Percentiles rank a stretch among this genome's conserved stretches.
phyloP scores from a whole-genome alignment of 1,140 invertebrate genomes.

The Nephila pilipes region DNA sequence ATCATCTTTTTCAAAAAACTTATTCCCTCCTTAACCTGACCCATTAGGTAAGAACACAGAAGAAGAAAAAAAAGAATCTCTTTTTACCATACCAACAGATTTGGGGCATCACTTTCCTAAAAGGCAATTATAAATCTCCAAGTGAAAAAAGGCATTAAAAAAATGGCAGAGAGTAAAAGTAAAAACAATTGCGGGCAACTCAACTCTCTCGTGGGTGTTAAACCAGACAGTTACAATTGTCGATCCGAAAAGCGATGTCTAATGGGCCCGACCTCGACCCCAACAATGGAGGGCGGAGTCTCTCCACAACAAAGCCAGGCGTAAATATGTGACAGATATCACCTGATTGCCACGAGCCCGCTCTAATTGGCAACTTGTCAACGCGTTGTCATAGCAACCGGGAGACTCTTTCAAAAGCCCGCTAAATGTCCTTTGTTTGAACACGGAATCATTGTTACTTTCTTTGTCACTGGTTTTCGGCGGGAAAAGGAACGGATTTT shows the following conservation, averaged over 20 bases:
- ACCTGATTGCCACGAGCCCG: conserved; percentile 50
- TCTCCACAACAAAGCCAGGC: conserved; percentile 44
- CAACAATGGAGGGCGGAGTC: conserved; percentile 59
- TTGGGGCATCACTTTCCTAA: conserved; percentile 53
- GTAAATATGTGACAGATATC: conserved; percentile 68
- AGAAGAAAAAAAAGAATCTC: not conserved
- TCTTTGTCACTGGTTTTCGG: conserved; percentile 14
- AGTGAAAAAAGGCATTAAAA: not conserved
- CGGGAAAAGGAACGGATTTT: not conserved
- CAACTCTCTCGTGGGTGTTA: conserved; percentile 44
- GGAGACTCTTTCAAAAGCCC: conserved; percentile 26
- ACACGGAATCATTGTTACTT: conserved; percentile 55
- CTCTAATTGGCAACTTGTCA: conserved; percentile 74
- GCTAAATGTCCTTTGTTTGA: conserved; percentile 65
- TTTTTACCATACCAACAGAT: not conserved
- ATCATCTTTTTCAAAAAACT: not conserved
- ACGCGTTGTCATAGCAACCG: conserved; percentile 50
- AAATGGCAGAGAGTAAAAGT: not conserved
- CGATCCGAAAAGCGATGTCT: not conserved
- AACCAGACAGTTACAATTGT: not conserved
- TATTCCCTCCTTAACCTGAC: not conserved
- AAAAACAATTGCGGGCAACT: conserved; percentile 13
- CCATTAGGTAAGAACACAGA: not conserved
- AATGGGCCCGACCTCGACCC: conserved; percentile 61
- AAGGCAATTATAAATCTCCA: conserved; percentile 37